Conservation (phyloP, 1,140 invertebrate species). For the Bradysia coprophila region DNA sequence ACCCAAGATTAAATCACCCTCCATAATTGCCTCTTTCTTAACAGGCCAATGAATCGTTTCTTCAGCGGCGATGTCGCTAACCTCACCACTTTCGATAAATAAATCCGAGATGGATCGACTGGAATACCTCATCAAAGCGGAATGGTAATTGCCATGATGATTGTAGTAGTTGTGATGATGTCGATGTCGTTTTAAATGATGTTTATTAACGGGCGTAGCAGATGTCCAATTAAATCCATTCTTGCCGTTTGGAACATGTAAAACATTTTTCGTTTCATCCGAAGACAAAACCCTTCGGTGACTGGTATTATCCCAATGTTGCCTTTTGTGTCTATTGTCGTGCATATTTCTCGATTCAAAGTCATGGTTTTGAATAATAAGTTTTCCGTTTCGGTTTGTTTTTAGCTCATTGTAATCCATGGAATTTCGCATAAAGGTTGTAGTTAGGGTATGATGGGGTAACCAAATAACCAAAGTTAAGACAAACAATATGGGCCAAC, state of each 20-base stretch:
- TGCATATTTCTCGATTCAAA: background rate
- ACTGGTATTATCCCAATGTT: background rate
- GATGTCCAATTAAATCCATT: background rate
- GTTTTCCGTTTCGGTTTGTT: background rate
- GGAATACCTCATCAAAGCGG: background rate
- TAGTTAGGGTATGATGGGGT: background rate
- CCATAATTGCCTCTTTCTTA: constrained; percentile 64
- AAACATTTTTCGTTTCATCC: background rate
- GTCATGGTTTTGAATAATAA: background rate
- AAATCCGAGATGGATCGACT: background rate
- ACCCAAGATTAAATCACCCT: constrained; percentile 69
- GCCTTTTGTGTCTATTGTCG: background rate
- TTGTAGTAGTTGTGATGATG: background rate
- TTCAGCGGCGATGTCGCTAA: constrained; percentile 13
- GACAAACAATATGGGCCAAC: background rate
- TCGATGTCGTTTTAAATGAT: background rate
- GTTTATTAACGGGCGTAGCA: background rate
- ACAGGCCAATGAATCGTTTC: constrained; percentile 57
- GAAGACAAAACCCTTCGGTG: background rate
- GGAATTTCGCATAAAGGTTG: background rate
- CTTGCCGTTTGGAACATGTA: background rate
- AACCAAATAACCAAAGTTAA: background rate
- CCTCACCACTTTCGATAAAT: constrained; percentile 57
- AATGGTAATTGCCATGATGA: background rate
- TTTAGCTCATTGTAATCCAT: background rate